Percentiles rank a stretch among this genome's conserved stretches.
Evolutionary conservation across 2,113 vertebrate species (phyloP).

Genomic region (Etia nguti): DNA sequence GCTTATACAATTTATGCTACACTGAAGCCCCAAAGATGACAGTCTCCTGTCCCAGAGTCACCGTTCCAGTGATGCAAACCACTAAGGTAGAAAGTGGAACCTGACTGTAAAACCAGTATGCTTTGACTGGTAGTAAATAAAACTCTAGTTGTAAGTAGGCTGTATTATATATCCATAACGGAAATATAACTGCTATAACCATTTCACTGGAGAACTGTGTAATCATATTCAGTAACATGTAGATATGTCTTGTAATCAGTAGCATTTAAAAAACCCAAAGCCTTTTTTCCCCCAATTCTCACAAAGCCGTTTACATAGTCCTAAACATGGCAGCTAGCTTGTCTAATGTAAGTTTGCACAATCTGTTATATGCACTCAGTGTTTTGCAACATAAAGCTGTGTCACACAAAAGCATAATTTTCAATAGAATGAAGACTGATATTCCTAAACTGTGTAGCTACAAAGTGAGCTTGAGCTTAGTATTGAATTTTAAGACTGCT

Average conservation of each 20-base stretch:
- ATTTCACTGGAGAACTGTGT: not conserved
- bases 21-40: not conserved
- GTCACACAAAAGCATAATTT: not conserved
- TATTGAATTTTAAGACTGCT: slow-evolving; percentile 6
- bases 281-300: rapidly evolving
- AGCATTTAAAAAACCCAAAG: not conserved
- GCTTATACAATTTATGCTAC: not conserved
- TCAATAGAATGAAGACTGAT: not conserved
- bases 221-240: not conserved
- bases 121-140: not conserved
- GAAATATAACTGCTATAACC: not conserved
- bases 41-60: not conserved
- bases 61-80: not conserved
- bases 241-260: not conserved
- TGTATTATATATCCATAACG: not conserved
- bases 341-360: not conserved
- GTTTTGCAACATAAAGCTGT: not conserved
- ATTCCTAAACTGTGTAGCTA: not conserved
- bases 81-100: not conserved
- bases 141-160: not conserved
- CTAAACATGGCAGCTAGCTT: not conserved
- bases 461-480: not conserved
- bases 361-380: not conserved
- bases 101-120: not conserved
- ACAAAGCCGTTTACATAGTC: not conserved